Conservation (phyloP, 2,113 vertebrate species). For the Pholis gunnellus region DNA sequence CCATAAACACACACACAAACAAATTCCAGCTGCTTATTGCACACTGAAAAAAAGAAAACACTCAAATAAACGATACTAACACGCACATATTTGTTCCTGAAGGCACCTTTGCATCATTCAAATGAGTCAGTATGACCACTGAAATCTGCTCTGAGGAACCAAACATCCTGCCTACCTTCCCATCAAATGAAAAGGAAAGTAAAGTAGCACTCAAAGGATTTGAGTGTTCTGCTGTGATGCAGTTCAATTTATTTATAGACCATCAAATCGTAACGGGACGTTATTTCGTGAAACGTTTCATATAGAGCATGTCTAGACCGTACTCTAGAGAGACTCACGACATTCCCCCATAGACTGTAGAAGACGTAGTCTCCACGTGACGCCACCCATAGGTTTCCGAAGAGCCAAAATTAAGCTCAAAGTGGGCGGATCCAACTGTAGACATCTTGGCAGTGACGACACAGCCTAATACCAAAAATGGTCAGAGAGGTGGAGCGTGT, state of each 20-base stretch:
- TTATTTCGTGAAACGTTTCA: too few species aligned
- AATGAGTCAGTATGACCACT: conserved; percentile 4
- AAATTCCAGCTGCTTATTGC: background rate
- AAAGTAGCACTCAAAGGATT: background rate
- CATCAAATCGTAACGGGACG: too few species aligned
- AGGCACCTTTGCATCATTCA: conserved; percentile 44
- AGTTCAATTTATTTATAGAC: background rate
- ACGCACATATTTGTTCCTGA: background rate
- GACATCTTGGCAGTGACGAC: background rate
- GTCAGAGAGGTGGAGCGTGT: too few species aligned
- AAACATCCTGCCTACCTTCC: conserved; percentile 22
- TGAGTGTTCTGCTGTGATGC: background rate
- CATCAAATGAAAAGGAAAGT: conserved; percentile 34
- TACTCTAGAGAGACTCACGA: too few species aligned
- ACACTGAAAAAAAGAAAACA: background rate
- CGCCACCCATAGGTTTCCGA: background rate
- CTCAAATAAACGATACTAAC: conserved; percentile 8
- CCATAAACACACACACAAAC: conserved; percentile 3
- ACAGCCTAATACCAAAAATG: background rate
- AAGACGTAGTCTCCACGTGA: background rate
- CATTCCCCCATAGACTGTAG: background rate
- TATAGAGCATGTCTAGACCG: too few species aligned
- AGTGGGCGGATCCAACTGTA: background rate
- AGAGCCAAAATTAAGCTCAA: background rate
- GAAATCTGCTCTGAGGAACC: background rate